These are phyloP conservation scores for Limnephilus auricula DNA, from an alignment of 2,888 invertebrate genomes.

Conservation along the genomic window DNA sequence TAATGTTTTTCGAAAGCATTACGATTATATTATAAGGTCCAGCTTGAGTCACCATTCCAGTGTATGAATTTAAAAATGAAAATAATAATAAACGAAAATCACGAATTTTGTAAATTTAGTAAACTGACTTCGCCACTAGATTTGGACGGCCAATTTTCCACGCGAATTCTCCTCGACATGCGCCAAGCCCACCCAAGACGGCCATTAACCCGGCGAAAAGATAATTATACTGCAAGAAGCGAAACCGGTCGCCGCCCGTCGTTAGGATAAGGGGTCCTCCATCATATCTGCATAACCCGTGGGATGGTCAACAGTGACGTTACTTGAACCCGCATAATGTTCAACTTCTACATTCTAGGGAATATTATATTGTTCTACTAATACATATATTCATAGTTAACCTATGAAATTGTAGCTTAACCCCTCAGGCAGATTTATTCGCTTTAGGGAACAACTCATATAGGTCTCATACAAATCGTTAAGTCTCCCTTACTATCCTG, in stretches of 20 bases:
- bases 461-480: no score
- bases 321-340: not conserved
- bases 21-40: no score
- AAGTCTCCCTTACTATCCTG: no score
- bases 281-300: slow-evolving; percentile 12
- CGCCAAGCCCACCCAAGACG: slow-evolving; percentile 21
- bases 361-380: no score
- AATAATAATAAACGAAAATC: no score
- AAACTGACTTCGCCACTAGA: not conserved
- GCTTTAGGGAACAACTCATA: no score
- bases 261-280: slow-evolving; percentile 7
- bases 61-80: no score
- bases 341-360: not conserved
- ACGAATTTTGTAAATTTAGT: not conserved
- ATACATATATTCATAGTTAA: no score
- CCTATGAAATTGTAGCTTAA: no score
- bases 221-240: not conserved
- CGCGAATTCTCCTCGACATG: not conserved
- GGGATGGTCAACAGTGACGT: not conserved
- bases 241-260: slow-evolving; percentile 18
- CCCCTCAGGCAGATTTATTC: no score
- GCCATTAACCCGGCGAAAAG: not conserved
- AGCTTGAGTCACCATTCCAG: no score
- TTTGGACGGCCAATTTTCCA: not conserved
- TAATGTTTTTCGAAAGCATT: no score